phyloP scores from a whole-genome alignment of 2,888 invertebrate genomes.

The Pecten maximus region DNA sequence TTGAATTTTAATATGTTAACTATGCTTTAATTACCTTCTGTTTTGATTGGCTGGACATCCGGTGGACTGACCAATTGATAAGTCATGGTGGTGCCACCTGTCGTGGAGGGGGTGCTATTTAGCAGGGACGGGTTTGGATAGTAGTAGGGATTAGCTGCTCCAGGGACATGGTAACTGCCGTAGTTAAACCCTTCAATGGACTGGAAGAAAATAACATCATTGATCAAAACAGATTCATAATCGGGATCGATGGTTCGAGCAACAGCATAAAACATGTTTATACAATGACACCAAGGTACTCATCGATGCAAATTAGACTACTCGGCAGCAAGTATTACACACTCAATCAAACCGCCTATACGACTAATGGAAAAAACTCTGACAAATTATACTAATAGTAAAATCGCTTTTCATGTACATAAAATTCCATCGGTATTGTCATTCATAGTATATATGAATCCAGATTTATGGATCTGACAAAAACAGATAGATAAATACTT shows the following conservation, averaged over 20 bases:
- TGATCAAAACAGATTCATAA: not conserved
- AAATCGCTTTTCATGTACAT: not conserved
- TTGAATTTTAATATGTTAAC: not conserved
- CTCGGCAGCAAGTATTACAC: not conserved
- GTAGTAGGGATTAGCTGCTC: slow-evolving; percentile 1
- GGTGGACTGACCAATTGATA: slow-evolving; percentile 14
- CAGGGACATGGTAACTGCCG: not conserved
- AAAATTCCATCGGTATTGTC: not conserved
- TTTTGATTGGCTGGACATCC: slow-evolving; percentile 15
- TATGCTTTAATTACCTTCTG: not conserved
- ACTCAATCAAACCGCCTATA: not conserved
- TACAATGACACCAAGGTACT: not conserved
- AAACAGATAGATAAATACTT: not conserved
- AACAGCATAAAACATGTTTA: not conserved
- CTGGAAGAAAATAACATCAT: not conserved
- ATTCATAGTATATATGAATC: not conserved
- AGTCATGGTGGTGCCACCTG: not conserved
- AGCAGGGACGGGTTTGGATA: slow-evolving; percentile 14
- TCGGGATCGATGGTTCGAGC: not conserved
- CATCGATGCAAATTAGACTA: not conserved
- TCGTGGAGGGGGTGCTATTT: not conserved
- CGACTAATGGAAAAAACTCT: not conserved
- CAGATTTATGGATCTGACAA: not conserved
- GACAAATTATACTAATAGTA: not conserved
- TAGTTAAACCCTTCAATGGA: slow-evolving; percentile 21